Evolutionary conservation across 1,140 invertebrate genomes (phyloP), one percentile per base, ranked within the genome.

Genomic region (Notospermus geniculatus): DNA sequence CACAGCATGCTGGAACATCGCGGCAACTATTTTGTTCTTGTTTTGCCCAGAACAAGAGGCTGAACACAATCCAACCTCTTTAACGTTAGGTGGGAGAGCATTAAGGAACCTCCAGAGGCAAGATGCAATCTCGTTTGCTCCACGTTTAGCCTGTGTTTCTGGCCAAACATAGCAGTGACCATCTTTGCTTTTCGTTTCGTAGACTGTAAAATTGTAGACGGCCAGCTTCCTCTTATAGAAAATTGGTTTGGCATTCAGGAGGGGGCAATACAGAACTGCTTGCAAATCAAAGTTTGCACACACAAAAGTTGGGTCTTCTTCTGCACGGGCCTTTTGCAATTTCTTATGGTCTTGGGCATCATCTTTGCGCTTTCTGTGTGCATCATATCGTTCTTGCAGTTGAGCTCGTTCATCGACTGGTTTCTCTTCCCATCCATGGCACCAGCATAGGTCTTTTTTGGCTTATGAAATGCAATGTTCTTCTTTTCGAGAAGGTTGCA

Each of bases 281-380:
- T 43, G 39, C 39, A 43, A 19, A 43, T 43, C 39, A 43, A 43
- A 43, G n/a, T n/a, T n/a, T n/a, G n/a, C n/a, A n/a, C n/a, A n/a
- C n/a, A n/a, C n/a, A n/a, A n/a, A n/a, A n/a, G n/a, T n/a, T n/a
- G n/a, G n/a, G n/a, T n/a, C n/a, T n/a, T n/a, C n/a, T n/a, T n/a
- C n/a, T n/a, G n/a, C n/a, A n/a, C n/a, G n/a, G n/a, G n/a, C n/a
- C n/a, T n/a, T n/a, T n/a, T n/a, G n/a, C n/a, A n/a, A n/a, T n/a
- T n/a, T n/a, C n/a, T n/a, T n/a, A n/a, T n/a, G n/a, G n/a, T n/a
- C n/a, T n/a, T n/a, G n/a, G n/a, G n/a, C n/a, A n/a, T n/a, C n/a
- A n/a, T n/a, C n/a, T n/a, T n/a, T n/a, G n/a, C n/a, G n/a, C n/a
- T n/a, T n/a, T n/a, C n/a, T n/a, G n/a, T n/a, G n/a, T n/a, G n/a